A percentile compares a stretch with the other conserved stretches of the same genome.
phyloP scores from a whole-genome alignment of 1,140 invertebrate genomes.

The Drosophila pachea region DNA sequence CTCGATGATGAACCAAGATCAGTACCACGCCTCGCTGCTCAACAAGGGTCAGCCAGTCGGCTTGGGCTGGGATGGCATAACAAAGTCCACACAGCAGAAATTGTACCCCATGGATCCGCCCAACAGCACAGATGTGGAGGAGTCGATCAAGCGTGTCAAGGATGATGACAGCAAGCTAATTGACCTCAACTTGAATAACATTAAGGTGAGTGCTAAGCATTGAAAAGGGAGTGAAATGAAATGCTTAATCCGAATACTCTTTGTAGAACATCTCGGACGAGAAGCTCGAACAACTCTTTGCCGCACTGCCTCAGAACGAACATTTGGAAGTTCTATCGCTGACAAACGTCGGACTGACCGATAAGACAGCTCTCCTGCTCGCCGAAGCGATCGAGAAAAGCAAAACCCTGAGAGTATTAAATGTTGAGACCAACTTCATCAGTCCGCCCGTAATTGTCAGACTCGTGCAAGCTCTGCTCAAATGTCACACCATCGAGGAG shows the following conservation, averaged over 20 bases:
- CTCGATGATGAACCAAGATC: constrained; percentile 99
- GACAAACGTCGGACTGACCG: constrained; percentile 95
- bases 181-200: constrained; percentile 98
- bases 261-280: constrained; percentile 96
- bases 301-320: constrained; percentile 93
- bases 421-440: constrained; percentile 98
- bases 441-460: constrained; percentile 90
- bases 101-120: constrained; percentile 94
- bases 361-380: constrained; percentile 90
- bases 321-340: constrained; percentile 94
- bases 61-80: constrained; percentile 94
- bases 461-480: constrained; percentile 91
- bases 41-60: constrained; percentile 94
- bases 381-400: constrained; percentile 92
- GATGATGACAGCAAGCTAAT: constrained; percentile 92
- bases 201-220: constrained; percentile 84
- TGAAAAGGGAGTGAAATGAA: background rate
- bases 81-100: constrained; percentile 95
- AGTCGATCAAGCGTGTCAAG: constrained; percentile 91
- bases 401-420: constrained; percentile 91
- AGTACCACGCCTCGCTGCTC: constrained; percentile 97
- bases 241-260: background rate
- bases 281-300: constrained; percentile 93
- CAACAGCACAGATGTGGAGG: constrained; percentile 95
- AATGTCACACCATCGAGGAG: constrained; percentile 92